phyloP scores from a whole-genome alignment of 2,888 invertebrate species.

The Ochlodes sylvanus region DNA sequence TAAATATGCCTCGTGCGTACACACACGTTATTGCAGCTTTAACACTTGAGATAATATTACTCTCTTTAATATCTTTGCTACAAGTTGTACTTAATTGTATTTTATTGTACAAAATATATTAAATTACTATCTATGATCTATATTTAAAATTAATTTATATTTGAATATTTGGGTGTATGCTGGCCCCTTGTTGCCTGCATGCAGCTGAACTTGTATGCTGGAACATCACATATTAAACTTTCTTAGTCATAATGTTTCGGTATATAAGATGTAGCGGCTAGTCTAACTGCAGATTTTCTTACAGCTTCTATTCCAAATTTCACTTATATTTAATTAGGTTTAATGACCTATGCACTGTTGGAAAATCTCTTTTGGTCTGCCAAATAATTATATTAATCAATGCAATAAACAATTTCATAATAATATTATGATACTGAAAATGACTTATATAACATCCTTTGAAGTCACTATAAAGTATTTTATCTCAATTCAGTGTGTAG shows the following conservation, averaged over 20 bases:
- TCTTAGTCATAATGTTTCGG: constrained; percentile 83
- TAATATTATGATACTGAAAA: constrained; percentile 81
- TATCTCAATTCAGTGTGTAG: constrained; percentile 85
- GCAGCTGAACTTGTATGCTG: constrained; percentile 84
- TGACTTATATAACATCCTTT: constrained; percentile 79
- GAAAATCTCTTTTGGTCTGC: constrained; percentile 85
- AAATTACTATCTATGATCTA: constrained; percentile 85
- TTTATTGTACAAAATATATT: constrained; percentile 90
- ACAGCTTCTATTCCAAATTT: constrained; percentile 85
- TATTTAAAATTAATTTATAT: constrained; percentile 77
- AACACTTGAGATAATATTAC: constrained; percentile 84
- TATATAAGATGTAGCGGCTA: constrained; percentile 83
- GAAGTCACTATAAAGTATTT: constrained; percentile 82
- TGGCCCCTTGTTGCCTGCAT: constrained; percentile 81
- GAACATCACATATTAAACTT: constrained; percentile 80
- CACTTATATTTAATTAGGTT: constrained; percentile 79
- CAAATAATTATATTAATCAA: constrained; percentile 78
- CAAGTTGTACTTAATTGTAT: constrained; percentile 89
- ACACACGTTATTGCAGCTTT: constrained; percentile 84
- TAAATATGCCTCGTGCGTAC: constrained; percentile 84
- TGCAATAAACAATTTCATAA: constrained; percentile 76
- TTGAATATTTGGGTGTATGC: constrained; percentile 81
- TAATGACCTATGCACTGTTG: constrained; percentile 83
- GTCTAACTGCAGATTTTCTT: constrained; percentile 85
- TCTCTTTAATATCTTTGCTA: constrained; percentile 88